Base-by-base conservation (phyloP, 2,797 vertebrate genomes). In the Enteromius unitaeniatus region DNA sequence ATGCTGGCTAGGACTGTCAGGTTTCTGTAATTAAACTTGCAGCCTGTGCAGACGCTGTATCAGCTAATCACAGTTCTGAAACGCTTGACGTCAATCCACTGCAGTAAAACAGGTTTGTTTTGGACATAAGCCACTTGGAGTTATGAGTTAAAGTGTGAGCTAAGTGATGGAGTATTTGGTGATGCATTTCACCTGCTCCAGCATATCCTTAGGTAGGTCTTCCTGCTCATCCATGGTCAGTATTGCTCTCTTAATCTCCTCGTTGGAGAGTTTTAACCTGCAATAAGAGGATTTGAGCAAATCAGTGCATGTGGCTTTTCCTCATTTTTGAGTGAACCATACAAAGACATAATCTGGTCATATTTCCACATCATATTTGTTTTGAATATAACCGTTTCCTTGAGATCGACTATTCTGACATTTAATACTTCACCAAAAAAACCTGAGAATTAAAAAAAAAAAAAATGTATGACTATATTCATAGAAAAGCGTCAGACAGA, bases 191-290 rank as follows among this genome's bases (percentile, higher is more conserved):
- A 96, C 96, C 95, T 97, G 96, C 77, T 97, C 96, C 87, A 97
- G 86, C 96, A 99, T 99, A 92, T 99, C 97, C 89, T 97, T 98
- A 0, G 97, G 96, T 55, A 99, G 92, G 86, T 99, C 97, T 81
- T 98, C 97, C 81, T 98, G 97, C 80, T 99, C 97, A 0, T 99
- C 97, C 97, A 99, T 99, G 0, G 95, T 96, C 90, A 98, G 87
- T 89, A 99, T 96, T 0, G 96, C 97, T 26, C 95, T 94, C 76
- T 96, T 96, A 89, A 99, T 99, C 93, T 99, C 97, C 26, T 97
- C 96, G 0, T 99, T 99, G 0, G 95, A 96, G 84, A 99, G 90
- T 86, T 96, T 98, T 91, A 99, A 92, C 88, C 97, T 99, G 91
- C 45, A 76, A 51, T 6, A 13, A 42, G 21, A 70, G 34, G 3